Conservation (phyloP, 2,888 invertebrate genomes). For the Lepeophtheirus nordmannii region DNA sequence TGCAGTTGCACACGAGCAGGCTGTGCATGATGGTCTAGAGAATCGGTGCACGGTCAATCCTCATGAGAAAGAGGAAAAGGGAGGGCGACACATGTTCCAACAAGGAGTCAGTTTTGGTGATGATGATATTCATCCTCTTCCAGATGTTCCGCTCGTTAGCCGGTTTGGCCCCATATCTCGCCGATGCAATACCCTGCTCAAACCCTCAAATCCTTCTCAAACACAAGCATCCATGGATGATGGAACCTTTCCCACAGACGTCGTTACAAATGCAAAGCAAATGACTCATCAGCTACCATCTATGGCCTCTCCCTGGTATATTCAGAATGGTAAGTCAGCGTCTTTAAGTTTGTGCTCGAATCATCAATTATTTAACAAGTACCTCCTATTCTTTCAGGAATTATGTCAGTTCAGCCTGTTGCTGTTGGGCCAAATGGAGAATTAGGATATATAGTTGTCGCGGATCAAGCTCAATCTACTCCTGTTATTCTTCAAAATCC, state of each 20-base stretch:
- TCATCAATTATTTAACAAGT: too few relatives aligned
- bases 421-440: constrained; percentile 22
- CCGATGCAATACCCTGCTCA: constrained; percentile 29
- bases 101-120: constrained; percentile 32
- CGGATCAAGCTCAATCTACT: background rate
- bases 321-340: constrained; percentile 6
- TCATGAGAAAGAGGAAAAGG: constrained; percentile 14
- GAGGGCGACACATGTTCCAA: constrained; percentile 34
- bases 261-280: constrained; percentile 20
- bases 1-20: background rate
- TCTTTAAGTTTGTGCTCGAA: too few relatives aligned
- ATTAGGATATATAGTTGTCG: constrained; percentile 14
- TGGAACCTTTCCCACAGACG: constrained; percentile 23
- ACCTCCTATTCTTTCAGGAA: background rate
- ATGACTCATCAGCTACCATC: constrained; percentile 12
- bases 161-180: constrained; percentile 54
- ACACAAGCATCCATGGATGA: constrained; percentile 24
- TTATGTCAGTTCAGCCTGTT: constrained; percentile 18
- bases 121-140: constrained; percentile 50
- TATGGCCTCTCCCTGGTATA: background rate
- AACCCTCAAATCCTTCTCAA: constrained; percentile 28
- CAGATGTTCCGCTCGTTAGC: constrained; percentile 46
- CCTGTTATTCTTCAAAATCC: background rate
- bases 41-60: background rate
- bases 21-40: background rate